Conservation (phyloP, 2,113 vertebrate genomes). For the Corythornis cristatus region DNA sequence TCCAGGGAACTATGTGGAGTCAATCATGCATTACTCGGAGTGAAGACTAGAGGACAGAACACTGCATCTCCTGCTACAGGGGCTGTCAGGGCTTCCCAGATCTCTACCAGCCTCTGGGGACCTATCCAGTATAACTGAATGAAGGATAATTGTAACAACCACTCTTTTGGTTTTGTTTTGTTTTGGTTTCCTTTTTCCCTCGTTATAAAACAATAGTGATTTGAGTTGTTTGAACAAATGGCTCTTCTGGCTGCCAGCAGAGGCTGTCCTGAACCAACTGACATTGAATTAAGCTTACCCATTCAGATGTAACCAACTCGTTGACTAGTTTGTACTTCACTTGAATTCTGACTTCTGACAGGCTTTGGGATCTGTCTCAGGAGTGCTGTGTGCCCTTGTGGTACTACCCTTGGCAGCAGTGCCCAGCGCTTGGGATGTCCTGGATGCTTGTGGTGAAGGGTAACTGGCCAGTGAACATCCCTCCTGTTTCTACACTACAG, state of each 20-base stretch:
- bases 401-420: conserved; percentile 45
- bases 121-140: conserved; percentile 64
- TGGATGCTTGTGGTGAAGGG: conserved; percentile 43
- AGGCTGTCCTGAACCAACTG: conserved; percentile 63
- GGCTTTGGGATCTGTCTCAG: conserved; percentile 74
- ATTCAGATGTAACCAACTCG: conserved; percentile 42
- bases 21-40: conserved; percentile 99
- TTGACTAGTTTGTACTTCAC: conserved; percentile 44
- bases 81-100: conserved; percentile 67
- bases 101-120: conserved; percentile 59
- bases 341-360: conserved; percentile 61
- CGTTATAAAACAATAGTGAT: conserved; percentile 72
- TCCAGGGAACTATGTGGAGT: conserved; percentile 97
- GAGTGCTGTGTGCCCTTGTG: conserved; percentile 52
- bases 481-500: conserved; percentile 14
- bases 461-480: conserved; percentile 13
- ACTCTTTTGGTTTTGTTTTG: conserved; percentile 26
- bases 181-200: background rate
- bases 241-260: conserved; percentile 71
- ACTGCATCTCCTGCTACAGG: conserved; percentile 35
- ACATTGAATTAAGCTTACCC: conserved; percentile 61
- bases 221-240: conserved; percentile 74
- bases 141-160: conserved; percentile 77
- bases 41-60: conserved; percentile 73
- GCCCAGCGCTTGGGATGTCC: conserved; percentile 18